A percentile compares a stretch with the other conserved stretches of the same genome.
Evolutionary conservation across 1,140 invertebrate species (phyloP).

Genomic region (Pseudomyrmex pallidus): DNA sequence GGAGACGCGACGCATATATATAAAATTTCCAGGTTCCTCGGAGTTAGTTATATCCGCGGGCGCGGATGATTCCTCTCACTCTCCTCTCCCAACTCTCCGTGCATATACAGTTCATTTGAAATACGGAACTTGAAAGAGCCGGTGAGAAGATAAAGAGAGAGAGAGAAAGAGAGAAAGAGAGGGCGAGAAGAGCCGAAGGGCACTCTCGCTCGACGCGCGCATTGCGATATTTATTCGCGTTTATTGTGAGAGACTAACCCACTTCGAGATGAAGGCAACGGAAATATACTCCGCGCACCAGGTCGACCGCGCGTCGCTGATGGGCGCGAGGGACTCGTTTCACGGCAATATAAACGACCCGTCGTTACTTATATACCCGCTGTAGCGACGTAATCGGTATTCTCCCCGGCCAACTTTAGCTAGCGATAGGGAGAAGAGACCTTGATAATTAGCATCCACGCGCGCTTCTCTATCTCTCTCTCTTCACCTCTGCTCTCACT

Average conservation of each 20-base stretch:
- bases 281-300: not conserved
- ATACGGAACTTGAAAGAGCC: slow-evolving; percentile 35
- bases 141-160: not conserved
- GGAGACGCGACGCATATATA: slow-evolving; percentile 5
- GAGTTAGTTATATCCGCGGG: slow-evolving; percentile 22
- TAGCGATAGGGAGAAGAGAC: slow-evolving; percentile 64
- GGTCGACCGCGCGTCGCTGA: not conserved
- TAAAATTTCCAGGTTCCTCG: slow-evolving; percentile 7
- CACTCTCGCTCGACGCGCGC: slow-evolving; percentile 10
- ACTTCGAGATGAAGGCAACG: slow-evolving; percentile 44
- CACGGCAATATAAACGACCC: slow-evolving; percentile 60
- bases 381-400: slow-evolving; percentile 68
- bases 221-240: slow-evolving; percentile 48
- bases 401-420: slow-evolving; percentile 65
- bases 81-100: not conserved
- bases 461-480: not conserved
- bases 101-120: slow-evolving; percentile 27
- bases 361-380: slow-evolving; percentile 67
- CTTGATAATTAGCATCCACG: slow-evolving; percentile 73
- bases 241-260: slow-evolving; percentile 39
- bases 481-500: no score
- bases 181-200: not conserved
- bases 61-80: not conserved
- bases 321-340: slow-evolving; percentile 36
- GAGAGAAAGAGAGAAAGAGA: no score